Evolutionary conservation across 2,888 invertebrate species (phyloP), one percentile per base, ranked within the genome.

Genomic region (Rosalia funebris): DNA sequence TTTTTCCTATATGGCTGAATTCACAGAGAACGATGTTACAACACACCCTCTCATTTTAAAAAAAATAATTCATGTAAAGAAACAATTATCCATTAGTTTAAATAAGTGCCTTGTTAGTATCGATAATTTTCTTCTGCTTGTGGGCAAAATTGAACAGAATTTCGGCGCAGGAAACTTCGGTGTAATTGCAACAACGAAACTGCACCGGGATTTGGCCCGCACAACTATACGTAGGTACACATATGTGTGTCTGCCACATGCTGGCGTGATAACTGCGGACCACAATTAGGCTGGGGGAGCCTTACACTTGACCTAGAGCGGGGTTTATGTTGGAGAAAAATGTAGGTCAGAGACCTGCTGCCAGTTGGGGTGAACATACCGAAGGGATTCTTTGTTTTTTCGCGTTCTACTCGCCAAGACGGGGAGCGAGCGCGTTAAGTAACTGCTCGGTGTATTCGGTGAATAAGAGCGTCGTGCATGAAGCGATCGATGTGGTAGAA

Each of bases 231-330:
- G 25, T 25, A 25, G 3, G 25, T 25, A 25, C 7, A 25, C 11
- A 31, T 60, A 14, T 45, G 25, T 47, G 53, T 54, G 57, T 46
- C 31, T 46, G 47, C 50, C 55, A 55, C 52, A 54, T 42, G 53
- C 57, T 55, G 45, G 32, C 54, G 44, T 50, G 55, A 46, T 60
- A 56, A 50, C 58, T 44, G 37, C 46, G 37, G 56, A 50, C 62
- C 47, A 45, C 63, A 65, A 65, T 65, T 66, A 63, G 60, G 62
- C 56, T 57, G 62, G 63, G 67, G 65, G 59, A 61, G 57, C 54
- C 63, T 65, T 61, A 65, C 67, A 67, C 67, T 67, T 67, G 67
- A 67, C 67, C 67, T 62, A 67, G 60, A 65, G 54, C 45, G 55
- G 57, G 60, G 59, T 67, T 60, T 54, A 62, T 60, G 67, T 57